A percentile compares a stretch with the other conserved stretches of the same genome.
Conservation (phyloP, 1,140 invertebrate species). For the Micrasema minimum region DNA sequence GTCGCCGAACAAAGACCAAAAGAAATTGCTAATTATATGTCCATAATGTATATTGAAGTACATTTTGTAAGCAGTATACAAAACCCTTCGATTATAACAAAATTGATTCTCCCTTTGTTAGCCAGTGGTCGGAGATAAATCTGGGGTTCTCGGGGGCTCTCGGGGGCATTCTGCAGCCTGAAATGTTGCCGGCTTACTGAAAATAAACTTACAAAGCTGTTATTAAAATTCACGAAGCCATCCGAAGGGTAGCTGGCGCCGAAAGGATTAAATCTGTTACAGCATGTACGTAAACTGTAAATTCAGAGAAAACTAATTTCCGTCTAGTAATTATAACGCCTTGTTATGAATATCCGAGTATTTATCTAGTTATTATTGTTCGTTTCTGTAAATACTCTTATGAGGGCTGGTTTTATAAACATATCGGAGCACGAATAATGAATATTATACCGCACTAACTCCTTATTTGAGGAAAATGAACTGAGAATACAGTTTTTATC, state of each 20-base stretch:
- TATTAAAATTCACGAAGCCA: constrained; percentile 38
- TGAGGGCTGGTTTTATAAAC: too few relatives aligned
- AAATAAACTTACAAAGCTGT: constrained; percentile 36
- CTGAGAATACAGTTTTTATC: too few relatives aligned
- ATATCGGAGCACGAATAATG: too few relatives aligned
- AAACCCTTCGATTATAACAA: too few relatives aligned
- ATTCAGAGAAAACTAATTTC: constrained; percentile 30
- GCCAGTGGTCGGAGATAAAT: too few relatives aligned
- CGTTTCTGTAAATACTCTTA: constrained; percentile 9
- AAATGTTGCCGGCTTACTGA: constrained; percentile 7
- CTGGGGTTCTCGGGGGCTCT: neutral
- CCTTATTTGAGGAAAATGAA: too few relatives aligned
- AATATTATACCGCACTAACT: too few relatives aligned
- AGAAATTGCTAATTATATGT: too few relatives aligned
- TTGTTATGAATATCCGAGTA: constrained; percentile 24
- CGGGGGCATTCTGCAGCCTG: neutral
- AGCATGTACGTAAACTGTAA: constrained; percentile 16
- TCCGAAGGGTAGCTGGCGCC: constrained; percentile 15
- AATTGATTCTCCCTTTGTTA: too few relatives aligned
- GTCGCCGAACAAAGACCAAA: too few relatives aligned
- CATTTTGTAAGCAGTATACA: too few relatives aligned
- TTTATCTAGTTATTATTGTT: constrained; percentile 29
- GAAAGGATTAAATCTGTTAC: constrained; percentile 25
- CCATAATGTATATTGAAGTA: too few relatives aligned
- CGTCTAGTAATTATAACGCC: constrained; percentile 25